Percentiles rank a stretch among this genome's conserved stretches.
Conservation (phyloP, 2,113 vertebrate genomes). For the Eubucco bourcierii region DNA sequence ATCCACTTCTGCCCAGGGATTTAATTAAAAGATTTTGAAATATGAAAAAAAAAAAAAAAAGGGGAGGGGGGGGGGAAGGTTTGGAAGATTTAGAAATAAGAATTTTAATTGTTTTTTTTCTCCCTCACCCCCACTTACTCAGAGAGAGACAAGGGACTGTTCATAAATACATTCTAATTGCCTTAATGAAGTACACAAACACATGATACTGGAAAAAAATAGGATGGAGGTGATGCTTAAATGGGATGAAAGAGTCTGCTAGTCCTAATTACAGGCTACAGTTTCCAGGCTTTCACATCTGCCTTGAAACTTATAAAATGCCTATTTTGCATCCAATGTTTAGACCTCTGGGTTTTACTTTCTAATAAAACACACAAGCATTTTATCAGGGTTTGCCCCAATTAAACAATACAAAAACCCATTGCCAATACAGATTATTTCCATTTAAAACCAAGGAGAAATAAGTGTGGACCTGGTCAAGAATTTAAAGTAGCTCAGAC, state of each 20-base stretch:
- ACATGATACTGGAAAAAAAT: conserved; percentile 3
- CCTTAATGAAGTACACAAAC: conserved; percentile 50
- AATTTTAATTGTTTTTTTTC: neutral
- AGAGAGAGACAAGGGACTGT: neutral
- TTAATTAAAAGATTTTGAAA: conserved; percentile 50
- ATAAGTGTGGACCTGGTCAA: neutral
- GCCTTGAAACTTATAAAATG: neutral
- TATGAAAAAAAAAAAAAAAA: neutral
- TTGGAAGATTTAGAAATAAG: neutral
- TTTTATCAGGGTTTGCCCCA: neutral
- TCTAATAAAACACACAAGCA: neutral
- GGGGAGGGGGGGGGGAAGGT: neutral
- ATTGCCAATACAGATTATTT: neutral
- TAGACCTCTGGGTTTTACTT: neutral
- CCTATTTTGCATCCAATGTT: neutral
- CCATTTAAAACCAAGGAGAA: neutral
- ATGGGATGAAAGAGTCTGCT: conserved; percentile 11
- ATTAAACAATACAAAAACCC: neutral
- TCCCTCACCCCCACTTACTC: neutral
- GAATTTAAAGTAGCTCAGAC: neutral
- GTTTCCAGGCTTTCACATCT: neutral
- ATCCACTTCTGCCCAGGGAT: neutral
- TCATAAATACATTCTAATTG: conserved; percentile 58
- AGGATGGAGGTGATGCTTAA: conserved; percentile 21
- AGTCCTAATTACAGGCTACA: conserved; percentile 5